Conservation (phyloP, 2,113 vertebrate species). For the Crocuta crocuta region DNA sequence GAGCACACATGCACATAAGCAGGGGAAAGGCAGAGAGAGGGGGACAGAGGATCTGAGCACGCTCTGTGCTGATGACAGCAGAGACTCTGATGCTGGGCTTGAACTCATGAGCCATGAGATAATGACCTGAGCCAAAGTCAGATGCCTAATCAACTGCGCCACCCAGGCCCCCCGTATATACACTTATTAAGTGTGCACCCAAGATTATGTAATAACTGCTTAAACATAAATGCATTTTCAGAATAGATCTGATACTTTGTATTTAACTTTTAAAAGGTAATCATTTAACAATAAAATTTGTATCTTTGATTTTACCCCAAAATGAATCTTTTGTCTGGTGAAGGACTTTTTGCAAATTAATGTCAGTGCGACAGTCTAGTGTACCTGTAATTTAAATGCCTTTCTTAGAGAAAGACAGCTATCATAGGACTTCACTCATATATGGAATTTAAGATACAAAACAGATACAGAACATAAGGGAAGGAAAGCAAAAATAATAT, state of each 20-base stretch:
- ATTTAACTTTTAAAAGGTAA: slow-evolving; percentile 50
- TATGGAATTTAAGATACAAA: too few species aligned
- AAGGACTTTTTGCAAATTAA: slow-evolving; percentile 6
- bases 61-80: too few species aligned
- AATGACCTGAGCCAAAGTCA: too few species aligned
- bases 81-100: too few species aligned
- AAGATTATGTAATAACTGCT: slow-evolving; percentile 78
- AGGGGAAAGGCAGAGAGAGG: too few species aligned
- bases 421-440: too few species aligned
- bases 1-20: too few species aligned
- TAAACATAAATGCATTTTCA: slow-evolving; percentile 74
- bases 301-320: slow-evolving; percentile 39
- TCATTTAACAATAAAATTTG: not conserved
- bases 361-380: not conserved
- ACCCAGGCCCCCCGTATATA: not conserved
- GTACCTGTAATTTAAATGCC: not conserved
- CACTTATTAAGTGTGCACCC: slow-evolving; percentile 74
- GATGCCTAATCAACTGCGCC: too few species aligned
- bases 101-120: too few species aligned
- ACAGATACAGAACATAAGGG: too few species aligned
- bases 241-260: slow-evolving; percentile 69
- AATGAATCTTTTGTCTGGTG: not conserved
- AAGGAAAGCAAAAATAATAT: too few species aligned
- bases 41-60: too few species aligned
- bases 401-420: not conserved